These are phyloP conservation scores for Thinocorus orbignyianus DNA, from an alignment of 2,113 vertebrate species.

Conservation along the genomic window DNA sequence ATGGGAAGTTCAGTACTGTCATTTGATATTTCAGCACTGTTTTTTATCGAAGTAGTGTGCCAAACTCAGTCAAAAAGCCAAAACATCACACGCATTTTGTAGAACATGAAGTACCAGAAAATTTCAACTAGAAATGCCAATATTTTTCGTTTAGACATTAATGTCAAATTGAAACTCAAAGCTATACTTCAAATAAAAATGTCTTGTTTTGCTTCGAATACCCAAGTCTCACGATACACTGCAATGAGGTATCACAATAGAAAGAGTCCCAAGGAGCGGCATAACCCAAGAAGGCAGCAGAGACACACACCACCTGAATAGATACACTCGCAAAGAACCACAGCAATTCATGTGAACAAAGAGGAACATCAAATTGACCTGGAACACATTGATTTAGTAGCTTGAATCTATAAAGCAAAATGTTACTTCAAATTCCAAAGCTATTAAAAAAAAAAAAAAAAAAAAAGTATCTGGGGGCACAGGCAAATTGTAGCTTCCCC, in stretches of 20 bases:
- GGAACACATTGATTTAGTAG: neutral
- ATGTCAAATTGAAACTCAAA: neutral
- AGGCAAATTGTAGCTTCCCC: neutral
- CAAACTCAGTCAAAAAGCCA: neutral
- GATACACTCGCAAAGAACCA: accelerated
- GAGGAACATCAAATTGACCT: neutral
- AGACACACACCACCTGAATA: accelerated
- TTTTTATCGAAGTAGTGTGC: neutral
- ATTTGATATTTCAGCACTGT: neutral
- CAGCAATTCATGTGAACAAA: neutral
- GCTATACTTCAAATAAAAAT: neutral
- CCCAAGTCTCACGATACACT: accelerated
- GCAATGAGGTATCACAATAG: neutral
- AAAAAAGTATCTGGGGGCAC: neutral
- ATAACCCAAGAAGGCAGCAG: neutral
- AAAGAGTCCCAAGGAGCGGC: neutral
- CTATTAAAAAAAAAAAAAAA: neutral
- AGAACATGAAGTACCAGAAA: neutral
- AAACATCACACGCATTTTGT: neutral
- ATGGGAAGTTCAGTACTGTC: neutral
- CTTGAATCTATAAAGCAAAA: neutral
- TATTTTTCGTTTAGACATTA: neutral
- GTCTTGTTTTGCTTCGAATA: neutral
- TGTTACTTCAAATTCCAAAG: neutral
- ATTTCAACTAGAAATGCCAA: neutral